These are phyloP conservation scores for Eupristina koningsbergeri DNA, from an alignment of 1,140 invertebrate genomes.

Conservation along the genomic window DNA sequence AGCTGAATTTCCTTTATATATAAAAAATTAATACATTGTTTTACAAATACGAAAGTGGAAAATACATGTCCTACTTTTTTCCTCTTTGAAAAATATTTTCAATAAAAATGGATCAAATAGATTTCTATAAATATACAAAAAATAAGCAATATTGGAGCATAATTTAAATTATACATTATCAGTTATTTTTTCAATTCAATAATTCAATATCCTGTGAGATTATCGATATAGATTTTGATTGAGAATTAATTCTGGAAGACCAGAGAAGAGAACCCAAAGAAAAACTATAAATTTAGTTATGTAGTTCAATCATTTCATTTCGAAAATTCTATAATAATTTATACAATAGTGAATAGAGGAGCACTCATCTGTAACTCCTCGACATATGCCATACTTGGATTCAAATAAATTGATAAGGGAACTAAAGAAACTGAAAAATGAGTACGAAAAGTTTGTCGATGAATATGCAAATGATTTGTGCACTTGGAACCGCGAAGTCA, in stretches of 20 bases:
- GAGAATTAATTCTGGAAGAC: neutral
- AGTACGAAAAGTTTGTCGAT: conserved; percentile 37
- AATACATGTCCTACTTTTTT: too few relatives aligned
- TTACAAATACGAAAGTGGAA: too few relatives aligned
- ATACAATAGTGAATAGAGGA: neutral
- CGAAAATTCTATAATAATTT: neutral
- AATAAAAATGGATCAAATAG: too few relatives aligned
- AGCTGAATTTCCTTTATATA: too few relatives aligned
- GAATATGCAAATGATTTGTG: conserved; percentile 44
- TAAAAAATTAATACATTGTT: too few relatives aligned
- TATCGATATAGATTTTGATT: neutral
- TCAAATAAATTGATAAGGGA: conserved; percentile 41
- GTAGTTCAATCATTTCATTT: neutral
- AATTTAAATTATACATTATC: too few relatives aligned
- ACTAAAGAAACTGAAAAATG: conserved; percentile 45
- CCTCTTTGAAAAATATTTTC: too few relatives aligned
- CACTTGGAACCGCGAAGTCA: neutral
- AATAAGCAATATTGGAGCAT: too few relatives aligned
- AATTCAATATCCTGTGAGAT: neutral
- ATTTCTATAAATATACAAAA: too few relatives aligned
- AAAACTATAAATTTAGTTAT: neutral
- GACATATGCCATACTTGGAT: neutral
- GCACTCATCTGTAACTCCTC: neutral
- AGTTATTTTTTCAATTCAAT: too few relatives aligned
- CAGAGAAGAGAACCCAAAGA: neutral